phyloP scores from a whole-genome alignment of 2,888 invertebrate species.

The Eudasyphora cyanicolor region DNA sequence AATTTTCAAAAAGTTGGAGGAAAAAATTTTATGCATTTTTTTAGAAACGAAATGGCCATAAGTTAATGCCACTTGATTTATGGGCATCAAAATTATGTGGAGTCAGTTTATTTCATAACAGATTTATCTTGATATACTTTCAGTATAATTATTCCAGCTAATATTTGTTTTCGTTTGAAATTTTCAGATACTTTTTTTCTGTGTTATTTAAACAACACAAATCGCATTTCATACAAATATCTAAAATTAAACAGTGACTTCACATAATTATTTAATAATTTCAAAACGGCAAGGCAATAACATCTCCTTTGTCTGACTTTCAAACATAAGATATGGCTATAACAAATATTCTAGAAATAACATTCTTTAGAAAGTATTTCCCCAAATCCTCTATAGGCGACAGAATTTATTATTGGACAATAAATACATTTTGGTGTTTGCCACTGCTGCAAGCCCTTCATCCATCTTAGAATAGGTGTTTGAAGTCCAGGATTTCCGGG shows the following conservation, averaged over 20 bases:
- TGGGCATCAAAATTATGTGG: too few relatives aligned
- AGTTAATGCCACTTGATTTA: too few relatives aligned
- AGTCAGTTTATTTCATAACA: too few relatives aligned
- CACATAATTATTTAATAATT: not conserved
- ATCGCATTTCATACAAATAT: not conserved
- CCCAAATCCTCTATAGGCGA: conserved; percentile 53
- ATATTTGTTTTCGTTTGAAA: too few relatives aligned
- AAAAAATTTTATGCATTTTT: too few relatives aligned
- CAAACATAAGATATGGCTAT: conserved; percentile 14
- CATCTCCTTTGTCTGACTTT: not conserved
- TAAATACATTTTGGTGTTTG: conserved; percentile 32
- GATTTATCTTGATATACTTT: too few relatives aligned
- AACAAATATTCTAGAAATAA: not conserved
- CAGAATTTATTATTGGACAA: conserved; percentile 60
- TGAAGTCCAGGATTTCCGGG: too few relatives aligned
- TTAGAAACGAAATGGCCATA: too few relatives aligned
- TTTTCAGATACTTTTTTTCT: too few relatives aligned
- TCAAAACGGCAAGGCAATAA: not conserved
- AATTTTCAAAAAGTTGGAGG: too few relatives aligned
- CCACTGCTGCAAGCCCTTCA: conserved; percentile 17
- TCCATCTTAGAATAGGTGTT: not conserved
- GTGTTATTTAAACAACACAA: too few relatives aligned
- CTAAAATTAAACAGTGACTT: not conserved
- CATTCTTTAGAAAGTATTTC: conserved; percentile 47
- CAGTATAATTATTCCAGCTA: too few relatives aligned